These are phyloP conservation scores for Hylaea fasciaria DNA, from an alignment of 2,888 invertebrate species.

Conservation along the genomic window DNA sequence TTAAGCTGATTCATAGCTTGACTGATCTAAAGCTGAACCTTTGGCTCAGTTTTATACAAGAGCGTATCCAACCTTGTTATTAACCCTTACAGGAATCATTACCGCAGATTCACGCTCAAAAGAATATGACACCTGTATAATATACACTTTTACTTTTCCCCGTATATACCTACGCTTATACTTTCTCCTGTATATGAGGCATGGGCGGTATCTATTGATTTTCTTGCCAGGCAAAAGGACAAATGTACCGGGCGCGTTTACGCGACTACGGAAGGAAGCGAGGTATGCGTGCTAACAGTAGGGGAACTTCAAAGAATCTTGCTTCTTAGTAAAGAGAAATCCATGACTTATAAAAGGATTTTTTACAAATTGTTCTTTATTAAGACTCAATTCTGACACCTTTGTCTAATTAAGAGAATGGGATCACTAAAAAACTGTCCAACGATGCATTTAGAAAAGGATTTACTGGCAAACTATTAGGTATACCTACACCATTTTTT, in stretches of 20 bases:
- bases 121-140: constrained; percentile 20
- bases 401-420: no score
- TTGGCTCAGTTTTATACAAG: neutral
- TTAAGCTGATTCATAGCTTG: no score
- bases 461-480: no score
- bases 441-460: no score
- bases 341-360: no score
- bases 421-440: no score
- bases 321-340: neutral
- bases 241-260: constrained; percentile 30
- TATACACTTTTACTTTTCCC: no score
- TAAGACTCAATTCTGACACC: no score
- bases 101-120: constrained; percentile 1
- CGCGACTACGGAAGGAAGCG: constrained; percentile 36
- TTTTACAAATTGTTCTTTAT: no score
- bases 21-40: no score
- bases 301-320: neutral
- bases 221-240: constrained; percentile 32
- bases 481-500: no score
- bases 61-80: neutral
- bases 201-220: constrained; percentile 30
- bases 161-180: no score
- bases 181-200: constrained; percentile 16
- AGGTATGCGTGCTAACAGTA: constrained; percentile 24
- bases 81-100: neutral